Percentiles rank a stretch among this genome's conserved stretches.
phyloP scores from a whole-genome alignment of 2,797 vertebrate genomes.

The Phoeniculus purpureus region DNA sequence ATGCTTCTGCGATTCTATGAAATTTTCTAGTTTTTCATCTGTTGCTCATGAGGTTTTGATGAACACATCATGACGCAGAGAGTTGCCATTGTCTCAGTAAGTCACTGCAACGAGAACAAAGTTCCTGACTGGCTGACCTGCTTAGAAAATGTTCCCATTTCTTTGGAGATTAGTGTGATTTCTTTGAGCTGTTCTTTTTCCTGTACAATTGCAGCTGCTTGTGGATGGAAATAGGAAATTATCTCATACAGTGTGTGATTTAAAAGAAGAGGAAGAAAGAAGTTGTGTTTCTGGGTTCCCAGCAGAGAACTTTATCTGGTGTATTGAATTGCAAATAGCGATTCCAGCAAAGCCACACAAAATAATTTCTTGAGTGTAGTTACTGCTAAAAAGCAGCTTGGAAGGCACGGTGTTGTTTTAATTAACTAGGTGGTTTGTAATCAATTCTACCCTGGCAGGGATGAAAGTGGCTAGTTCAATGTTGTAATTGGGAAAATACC shows the following conservation, averaged over 20 bases:
- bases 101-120: background rate
- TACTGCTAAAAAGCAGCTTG: slow-evolving; percentile 22
- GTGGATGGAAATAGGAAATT: slow-evolving; percentile 20
- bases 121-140: background rate
- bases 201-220: background rate
- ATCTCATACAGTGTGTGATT: background rate
- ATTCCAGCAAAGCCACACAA: background rate
- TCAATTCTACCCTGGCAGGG: slow-evolving; percentile 23
- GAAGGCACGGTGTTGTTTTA: slow-evolving; percentile 34
- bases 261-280: background rate
- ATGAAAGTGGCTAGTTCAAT: slow-evolving; percentile 14
- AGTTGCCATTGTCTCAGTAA: background rate
- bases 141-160: background rate
- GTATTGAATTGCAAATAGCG: slow-evolving; percentile 25
- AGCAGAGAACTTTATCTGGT: slow-evolving; percentile 17
- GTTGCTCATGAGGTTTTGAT: background rate
- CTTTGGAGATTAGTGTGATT: background rate
- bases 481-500: background rate
- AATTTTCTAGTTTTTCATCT: slow-evolving; percentile 4
- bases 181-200: background rate
- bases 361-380: slow-evolving; percentile 22
- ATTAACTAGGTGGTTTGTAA: slow-evolving; percentile 49
- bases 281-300: background rate
- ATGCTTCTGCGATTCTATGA: background rate
- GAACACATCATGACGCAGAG: background rate